These are phyloP conservation scores for Lepidocolaptes lacrymiger DNA, from an alignment of 2,797 vertebrate species.

Conservation along the genomic window DNA sequence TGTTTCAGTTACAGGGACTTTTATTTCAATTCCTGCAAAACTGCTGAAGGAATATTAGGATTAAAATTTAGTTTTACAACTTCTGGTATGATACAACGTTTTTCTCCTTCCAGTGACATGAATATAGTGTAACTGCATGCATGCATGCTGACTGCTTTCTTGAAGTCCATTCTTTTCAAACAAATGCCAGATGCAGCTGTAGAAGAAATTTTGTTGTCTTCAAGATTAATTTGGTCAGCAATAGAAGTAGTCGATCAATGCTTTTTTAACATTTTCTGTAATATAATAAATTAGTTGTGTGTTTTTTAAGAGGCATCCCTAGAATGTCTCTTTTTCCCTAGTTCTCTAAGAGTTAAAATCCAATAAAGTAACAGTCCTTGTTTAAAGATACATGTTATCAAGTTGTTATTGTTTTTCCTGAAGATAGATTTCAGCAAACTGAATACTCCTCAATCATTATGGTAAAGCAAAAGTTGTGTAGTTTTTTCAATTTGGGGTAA, in stretches of 20 bases:
- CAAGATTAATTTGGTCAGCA: background rate
- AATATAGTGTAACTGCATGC: fast-evolving
- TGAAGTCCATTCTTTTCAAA: background rate
- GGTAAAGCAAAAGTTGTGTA: background rate
- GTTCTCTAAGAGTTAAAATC: background rate
- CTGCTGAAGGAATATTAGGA: background rate
- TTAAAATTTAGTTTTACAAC: background rate
- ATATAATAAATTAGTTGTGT: background rate
- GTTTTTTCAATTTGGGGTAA: background rate
- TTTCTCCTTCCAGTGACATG: background rate
- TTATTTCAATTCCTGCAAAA: background rate
- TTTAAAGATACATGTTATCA: background rate
- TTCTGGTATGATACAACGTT: background rate
- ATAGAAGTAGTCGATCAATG: background rate
- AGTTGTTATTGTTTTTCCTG: background rate
- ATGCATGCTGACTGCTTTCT: background rate
- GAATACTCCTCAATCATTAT: background rate
- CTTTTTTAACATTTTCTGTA: background rate
- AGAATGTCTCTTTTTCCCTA: background rate
- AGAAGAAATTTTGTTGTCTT: background rate
- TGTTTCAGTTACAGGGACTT: background rate
- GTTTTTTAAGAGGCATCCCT: background rate
- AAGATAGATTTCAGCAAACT: background rate
- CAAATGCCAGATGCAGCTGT: background rate
- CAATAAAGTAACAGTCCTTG: background rate